Percentiles rank a stretch among this genome's conserved stretches.
These are phyloP conservation scores for Ceratosolen fusciceps DNA, from an alignment of 1,140 invertebrate species.

Conservation along the genomic window DNA sequence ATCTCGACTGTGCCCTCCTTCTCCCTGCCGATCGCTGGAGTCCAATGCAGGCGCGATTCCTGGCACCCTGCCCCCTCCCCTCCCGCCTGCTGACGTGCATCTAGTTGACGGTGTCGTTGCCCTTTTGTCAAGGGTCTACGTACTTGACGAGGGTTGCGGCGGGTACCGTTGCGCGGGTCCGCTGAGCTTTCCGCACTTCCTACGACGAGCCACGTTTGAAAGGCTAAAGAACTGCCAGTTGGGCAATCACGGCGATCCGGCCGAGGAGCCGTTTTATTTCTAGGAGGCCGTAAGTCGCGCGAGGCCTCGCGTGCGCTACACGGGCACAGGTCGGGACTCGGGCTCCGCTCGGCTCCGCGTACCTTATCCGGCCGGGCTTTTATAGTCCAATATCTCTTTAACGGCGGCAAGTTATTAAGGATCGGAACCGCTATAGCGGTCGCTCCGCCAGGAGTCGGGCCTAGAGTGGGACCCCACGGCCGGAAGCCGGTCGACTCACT, in stretches of 20 bases:
- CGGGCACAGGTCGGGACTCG: not conserved
- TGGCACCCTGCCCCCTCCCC: no score
- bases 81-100: conserved; percentile 12
- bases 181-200: conserved; percentile 26
- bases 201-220: not conserved
- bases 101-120: conserved; percentile 45
- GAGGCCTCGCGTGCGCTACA: no score
- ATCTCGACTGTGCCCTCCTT: no score
- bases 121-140: conserved; percentile 48
- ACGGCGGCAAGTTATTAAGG: not conserved
- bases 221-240: not conserved
- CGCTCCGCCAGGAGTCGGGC: no score
- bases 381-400: not conserved
- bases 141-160: conserved; percentile 42
- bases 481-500: no score
- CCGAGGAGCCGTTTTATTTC: not conserved
- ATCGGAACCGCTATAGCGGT: not conserved
- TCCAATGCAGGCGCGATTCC: not conserved
- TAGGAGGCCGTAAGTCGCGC: conserved; percentile 6
- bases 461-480: no score
- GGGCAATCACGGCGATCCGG: not conserved
- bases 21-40: no score
- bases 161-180: conserved; percentile 33
- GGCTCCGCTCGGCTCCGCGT: no score
- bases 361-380: not conserved